These are phyloP conservation scores for Embidobia sp. DNA, from an alignment of 2,888 invertebrate species.

Conservation along the genomic window DNA sequence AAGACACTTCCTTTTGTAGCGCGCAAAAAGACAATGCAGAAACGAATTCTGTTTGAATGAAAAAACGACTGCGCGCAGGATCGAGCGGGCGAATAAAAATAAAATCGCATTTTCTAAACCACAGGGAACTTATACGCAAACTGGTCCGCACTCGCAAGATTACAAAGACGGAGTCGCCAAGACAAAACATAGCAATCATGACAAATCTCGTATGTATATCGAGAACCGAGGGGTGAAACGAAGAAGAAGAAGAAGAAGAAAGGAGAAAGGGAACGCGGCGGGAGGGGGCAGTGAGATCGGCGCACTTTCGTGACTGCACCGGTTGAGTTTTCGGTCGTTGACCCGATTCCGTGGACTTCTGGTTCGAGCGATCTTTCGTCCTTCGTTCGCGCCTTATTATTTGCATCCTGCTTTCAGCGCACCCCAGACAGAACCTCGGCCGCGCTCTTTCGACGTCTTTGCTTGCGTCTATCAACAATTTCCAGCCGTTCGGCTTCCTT, in stretches of 20 bases:
- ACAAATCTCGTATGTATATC: conserved; percentile 24
- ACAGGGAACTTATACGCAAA: no score
- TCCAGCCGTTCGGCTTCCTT: no score
- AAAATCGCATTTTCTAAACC: no score
- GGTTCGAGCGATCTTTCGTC: conserved; percentile 65
- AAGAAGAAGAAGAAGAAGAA: no score
- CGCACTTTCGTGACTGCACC: conserved; percentile 63
- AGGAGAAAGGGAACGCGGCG: not conserved
- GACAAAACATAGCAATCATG: conserved; percentile 24
- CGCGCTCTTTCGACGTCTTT: not conserved
- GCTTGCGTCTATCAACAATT: not conserved
- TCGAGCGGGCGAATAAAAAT: no score
- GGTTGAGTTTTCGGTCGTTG: conserved; percentile 69
- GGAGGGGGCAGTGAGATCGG: conserved; percentile 36
- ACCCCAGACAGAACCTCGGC: conserved; percentile 6
- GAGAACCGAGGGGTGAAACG: conserved; percentile 29
- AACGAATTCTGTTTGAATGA: no score
- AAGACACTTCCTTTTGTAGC: no score
- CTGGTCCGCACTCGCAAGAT: no score
- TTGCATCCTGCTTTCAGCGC: conserved; percentile 60
- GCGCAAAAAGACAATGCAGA: no score
- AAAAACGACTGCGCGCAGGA: no score
- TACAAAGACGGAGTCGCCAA: no score
- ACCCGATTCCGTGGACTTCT: conserved; percentile 69
- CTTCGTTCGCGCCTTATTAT: conserved; percentile 61